Conservation (phyloP, 2,797 vertebrate genomes). For the Pangasius sanitwongsei region DNA sequence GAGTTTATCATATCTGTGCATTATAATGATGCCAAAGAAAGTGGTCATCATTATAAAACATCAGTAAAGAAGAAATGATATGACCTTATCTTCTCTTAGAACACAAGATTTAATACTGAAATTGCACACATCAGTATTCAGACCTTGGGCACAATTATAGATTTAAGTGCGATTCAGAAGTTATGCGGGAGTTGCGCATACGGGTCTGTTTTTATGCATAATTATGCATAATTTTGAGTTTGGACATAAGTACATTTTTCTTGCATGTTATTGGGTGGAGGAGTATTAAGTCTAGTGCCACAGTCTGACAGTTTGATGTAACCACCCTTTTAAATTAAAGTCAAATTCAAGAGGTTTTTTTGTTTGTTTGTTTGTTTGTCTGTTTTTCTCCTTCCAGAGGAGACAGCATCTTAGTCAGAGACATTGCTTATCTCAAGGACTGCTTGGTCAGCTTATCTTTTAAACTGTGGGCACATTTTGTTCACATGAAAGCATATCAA, state of each 20-base stretch:
- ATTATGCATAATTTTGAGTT: neutral
- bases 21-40: neutral
- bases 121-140: neutral
- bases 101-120: neutral
- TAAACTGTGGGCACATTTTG: neutral
- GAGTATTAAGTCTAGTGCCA: neutral
- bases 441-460: neutral
- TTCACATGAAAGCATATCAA: neutral
- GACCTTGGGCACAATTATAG: neutral
- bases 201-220: neutral
- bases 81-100: neutral
- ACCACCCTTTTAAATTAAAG: neutral
- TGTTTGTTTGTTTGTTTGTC: no score
- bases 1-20: neutral
- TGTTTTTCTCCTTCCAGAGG: neutral
- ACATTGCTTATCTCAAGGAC: neutral
- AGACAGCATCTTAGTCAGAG: neutral
- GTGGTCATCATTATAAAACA: neutral
- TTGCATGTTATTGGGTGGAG: neutral
- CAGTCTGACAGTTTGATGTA: neutral
- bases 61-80: neutral
- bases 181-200: neutral
- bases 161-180: neutral
- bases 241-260: neutral
- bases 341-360: neutral